Conservation (phyloP, 2,797 vertebrate species). For the Onychomys leucogaster region DNA sequence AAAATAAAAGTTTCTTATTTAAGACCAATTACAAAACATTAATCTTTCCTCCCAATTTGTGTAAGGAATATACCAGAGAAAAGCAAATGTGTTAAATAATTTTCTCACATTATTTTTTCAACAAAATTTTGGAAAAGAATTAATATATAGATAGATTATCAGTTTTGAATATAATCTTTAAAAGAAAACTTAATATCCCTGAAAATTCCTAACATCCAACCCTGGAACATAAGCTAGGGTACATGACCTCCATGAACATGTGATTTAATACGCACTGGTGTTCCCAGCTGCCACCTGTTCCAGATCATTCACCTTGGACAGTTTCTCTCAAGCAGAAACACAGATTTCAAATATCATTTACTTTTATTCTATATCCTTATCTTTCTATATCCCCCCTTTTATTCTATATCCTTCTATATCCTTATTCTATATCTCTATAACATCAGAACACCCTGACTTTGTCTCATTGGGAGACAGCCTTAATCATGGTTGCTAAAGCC, state of each 20-base stretch:
- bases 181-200: not conserved
- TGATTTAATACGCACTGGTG: not conserved
- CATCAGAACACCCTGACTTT: not conserved
- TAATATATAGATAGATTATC: not conserved
- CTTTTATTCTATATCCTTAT: not conserved
- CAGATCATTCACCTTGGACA: not conserved
- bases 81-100: conserved; percentile 29
- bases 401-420: not conserved
- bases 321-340: not conserved
- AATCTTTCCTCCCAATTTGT: not conserved
- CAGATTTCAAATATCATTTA: not conserved
- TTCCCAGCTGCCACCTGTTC: not conserved
- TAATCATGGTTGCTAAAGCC: conserved; percentile 1
- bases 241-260: not conserved
- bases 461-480: conserved; percentile 30
- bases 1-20: not conserved
- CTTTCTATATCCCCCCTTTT: not conserved
- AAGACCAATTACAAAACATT: conserved; percentile 34
- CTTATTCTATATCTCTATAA: not conserved
- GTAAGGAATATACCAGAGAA: conserved; percentile 40
- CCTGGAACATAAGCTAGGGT: not conserved
- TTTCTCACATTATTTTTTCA: conserved; percentile 41
- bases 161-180: conserved; percentile 5
- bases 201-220: not conserved
- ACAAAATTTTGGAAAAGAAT: not conserved